Percentiles rank a stretch among this genome's conserved stretches.
phyloP scores from a whole-genome alignment of 1,140 invertebrate species.

The Rhagoletis zephyria region DNA sequence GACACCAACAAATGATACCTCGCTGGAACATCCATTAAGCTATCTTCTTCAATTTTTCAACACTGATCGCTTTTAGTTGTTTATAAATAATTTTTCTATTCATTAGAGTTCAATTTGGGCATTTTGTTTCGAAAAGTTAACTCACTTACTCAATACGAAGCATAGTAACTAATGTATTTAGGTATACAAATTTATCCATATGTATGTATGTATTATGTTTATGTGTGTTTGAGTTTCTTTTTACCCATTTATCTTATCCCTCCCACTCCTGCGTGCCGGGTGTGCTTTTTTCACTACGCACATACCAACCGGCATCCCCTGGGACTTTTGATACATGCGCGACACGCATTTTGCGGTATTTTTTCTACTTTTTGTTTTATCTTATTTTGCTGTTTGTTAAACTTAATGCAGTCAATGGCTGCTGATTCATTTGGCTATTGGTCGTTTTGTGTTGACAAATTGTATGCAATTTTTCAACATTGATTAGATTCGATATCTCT shows the following conservation, averaged over 20 bases:
- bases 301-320: background rate
- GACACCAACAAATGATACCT: background rate
- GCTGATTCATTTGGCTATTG: slow-evolving; percentile 10
- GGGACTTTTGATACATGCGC: slow-evolving; percentile 42
- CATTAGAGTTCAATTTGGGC: slow-evolving; percentile 40
- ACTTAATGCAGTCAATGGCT: background rate
- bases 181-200: background rate
- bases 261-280: background rate
- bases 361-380: slow-evolving; percentile 45
- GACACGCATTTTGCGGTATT: slow-evolving; percentile 42
- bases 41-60: slow-evolving; percentile 36
- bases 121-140: slow-evolving; percentile 27
- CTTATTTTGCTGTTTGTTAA: background rate
- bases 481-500: slow-evolving; percentile 18
- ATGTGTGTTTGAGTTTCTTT: background rate
- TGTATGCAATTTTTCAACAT: slow-evolving; percentile 50
- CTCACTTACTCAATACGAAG: background rate
- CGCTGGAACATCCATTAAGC: slow-evolving; percentile 1
- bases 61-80: slow-evolving; percentile 28
- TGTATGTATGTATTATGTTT: background rate
- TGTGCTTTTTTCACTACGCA: background rate
- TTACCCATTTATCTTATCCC: background rate
- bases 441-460: slow-evolving; percentile 49
- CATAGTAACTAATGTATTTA: background rate
- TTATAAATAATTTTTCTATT: slow-evolving; percentile 46